phyloP scores from a whole-genome alignment of 37 sponge, comb jelly and placozoan species.

The Ephydatia muelleri region DNA sequence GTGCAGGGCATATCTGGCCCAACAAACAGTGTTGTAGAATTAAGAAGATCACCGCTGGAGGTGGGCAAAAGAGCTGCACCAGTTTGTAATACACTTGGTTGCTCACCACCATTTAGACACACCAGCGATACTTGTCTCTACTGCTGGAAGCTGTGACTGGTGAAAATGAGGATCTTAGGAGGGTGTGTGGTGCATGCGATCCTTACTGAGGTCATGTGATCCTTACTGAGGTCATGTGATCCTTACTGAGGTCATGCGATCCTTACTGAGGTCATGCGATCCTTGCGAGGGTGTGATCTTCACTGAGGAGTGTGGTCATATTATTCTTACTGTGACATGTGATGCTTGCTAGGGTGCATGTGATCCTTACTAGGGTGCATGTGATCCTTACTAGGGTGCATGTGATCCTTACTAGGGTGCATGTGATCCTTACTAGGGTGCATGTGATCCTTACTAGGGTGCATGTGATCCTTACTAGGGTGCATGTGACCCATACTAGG shows the following conservation, averaged over 20 bases:
- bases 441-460: neutral
- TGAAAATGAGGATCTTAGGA: conserved; percentile 64
- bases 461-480: too few relatives aligned
- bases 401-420: too few relatives aligned
- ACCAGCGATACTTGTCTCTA: conserved; percentile 54
- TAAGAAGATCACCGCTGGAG: neutral
- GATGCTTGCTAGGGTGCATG: neutral
- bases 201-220: too few relatives aligned
- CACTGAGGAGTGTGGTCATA: too few relatives aligned
- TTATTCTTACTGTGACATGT: neutral
- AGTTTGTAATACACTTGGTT: neutral
- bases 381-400: too few relatives aligned
- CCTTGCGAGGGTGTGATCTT: neutral
- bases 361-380: neutral
- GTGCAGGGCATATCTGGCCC: neutral
- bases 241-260: too few relatives aligned
- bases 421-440: too few relatives aligned
- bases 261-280: too few relatives aligned
- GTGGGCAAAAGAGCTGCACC: neutral
- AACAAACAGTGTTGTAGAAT: neutral
- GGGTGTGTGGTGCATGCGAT: conserved; percentile 60
- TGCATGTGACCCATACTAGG: neutral
- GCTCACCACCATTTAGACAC: conserved; percentile 23
- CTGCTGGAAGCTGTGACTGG: conserved; percentile 71
- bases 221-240: too few relatives aligned